Conservation (phyloP, 2,113 vertebrate genomes). For the Ophiodon elongatus region DNA sequence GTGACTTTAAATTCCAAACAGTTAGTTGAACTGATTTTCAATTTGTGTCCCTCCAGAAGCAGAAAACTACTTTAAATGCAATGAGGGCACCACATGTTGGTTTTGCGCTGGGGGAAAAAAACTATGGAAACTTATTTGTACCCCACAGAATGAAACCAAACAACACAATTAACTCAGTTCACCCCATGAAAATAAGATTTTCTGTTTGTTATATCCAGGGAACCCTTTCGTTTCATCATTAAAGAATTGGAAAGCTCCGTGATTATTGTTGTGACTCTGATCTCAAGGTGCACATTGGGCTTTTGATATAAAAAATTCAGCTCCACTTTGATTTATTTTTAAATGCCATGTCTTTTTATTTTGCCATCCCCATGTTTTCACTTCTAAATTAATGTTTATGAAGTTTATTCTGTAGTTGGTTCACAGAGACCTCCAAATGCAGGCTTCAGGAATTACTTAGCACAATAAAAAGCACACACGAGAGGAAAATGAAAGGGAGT, state of each 20-base stretch:
- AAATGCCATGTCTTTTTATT: constrained; percentile 7
- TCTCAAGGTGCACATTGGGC: constrained; percentile 12
- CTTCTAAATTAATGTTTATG: background rate
- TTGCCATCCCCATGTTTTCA: constrained; percentile 20
- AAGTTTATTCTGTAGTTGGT: constrained; percentile 11
- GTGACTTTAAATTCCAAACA: background rate
- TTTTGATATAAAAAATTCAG: constrained; percentile 20
- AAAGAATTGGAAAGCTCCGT: constrained; percentile 6
- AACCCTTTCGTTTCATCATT: constrained; percentile 29
- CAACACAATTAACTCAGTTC: constrained; percentile 54
- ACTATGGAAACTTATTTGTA: constrained; percentile 44
- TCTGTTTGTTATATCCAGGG: constrained; percentile 21
- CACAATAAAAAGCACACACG: constrained; percentile 1
- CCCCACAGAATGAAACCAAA: constrained; percentile 36
- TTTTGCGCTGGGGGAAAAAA: constrained; percentile 33
- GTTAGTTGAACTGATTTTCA: background rate
- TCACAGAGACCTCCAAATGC: background rate
- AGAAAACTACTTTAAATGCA: constrained; percentile 58
- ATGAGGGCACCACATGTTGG: constrained; percentile 52
- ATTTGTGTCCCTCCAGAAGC: constrained; percentile 30
- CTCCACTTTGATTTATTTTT: background rate
- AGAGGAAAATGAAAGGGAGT: background rate
- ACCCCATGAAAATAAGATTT: constrained; percentile 40
- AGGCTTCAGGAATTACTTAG: constrained; percentile 14
- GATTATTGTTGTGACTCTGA: constrained; percentile 26